Conservation (phyloP, 2,113 vertebrate genomes). For the Bos javanicus region DNA sequence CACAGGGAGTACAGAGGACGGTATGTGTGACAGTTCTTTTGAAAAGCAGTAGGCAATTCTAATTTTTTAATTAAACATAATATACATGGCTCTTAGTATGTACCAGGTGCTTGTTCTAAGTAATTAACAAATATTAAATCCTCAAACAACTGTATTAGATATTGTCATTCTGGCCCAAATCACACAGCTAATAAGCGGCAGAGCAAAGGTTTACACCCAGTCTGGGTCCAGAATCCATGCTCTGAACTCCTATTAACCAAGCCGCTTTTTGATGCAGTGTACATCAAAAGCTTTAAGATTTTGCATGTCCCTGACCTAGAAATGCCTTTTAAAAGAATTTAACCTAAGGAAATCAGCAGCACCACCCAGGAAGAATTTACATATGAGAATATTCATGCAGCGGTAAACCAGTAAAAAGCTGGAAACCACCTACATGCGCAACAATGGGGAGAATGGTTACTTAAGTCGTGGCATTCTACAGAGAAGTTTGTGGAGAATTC, state of each 20-base stretch:
- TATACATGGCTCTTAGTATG: neutral
- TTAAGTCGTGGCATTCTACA: rapidly evolving
- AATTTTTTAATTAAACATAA: neutral
- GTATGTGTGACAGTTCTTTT: rapidly evolving
- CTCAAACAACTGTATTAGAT: neutral
- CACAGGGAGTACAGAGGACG: rapidly evolving
- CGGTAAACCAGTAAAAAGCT: rapidly evolving
- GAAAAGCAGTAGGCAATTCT: neutral
- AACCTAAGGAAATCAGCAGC: neutral
- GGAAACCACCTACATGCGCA: rapidly evolving
- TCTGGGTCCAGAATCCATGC: neutral
- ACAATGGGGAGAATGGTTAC: rapidly evolving
- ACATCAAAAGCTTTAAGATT: neutral
- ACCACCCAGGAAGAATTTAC: neutral
- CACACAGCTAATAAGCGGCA: neutral
- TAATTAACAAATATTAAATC: neutral
- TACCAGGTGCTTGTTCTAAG: neutral
- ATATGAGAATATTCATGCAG: neutral
- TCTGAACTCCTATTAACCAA: neutral
- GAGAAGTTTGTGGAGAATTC: neutral
- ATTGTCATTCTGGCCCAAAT: neutral
- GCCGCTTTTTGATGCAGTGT: neutral
- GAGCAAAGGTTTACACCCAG: neutral
- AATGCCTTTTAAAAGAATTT: neutral
- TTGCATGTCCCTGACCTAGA: neutral